Percentiles rank a stretch among this genome's conserved stretches.
Conservation (phyloP, 2,888 invertebrate genomes). For the Aphrophora alni region DNA sequence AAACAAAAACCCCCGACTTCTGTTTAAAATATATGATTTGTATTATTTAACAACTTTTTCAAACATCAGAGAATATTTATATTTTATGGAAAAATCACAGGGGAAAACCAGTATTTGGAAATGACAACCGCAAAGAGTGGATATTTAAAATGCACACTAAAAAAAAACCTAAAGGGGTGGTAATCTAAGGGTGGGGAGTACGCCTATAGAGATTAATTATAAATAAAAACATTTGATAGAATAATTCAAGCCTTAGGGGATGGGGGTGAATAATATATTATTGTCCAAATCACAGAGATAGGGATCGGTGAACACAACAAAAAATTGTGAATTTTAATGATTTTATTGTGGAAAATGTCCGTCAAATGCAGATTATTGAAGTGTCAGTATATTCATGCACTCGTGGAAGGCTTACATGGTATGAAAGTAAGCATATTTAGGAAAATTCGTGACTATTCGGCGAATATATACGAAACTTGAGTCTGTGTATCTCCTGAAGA, state of each 20-base stretch:
- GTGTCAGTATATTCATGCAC: too few relatives aligned
- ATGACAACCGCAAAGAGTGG: background rate
- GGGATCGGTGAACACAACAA: background rate
- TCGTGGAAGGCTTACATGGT: too few relatives aligned
- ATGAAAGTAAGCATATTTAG: too few relatives aligned
- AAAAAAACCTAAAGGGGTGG: background rate
- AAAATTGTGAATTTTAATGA: background rate
- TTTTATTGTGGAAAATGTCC: background rate
- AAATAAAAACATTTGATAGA: constrained; percentile 4
- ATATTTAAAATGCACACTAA: background rate
- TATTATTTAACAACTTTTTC: background rate
- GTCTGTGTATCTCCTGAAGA: too few relatives aligned
- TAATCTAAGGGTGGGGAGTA: background rate
- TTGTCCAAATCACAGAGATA: background rate
- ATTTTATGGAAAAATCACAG: background rate
- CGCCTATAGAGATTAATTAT: background rate
- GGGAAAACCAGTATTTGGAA: background rate
- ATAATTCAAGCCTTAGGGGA: background rate
- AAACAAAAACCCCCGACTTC: too few relatives aligned
- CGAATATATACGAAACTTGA: too few relatives aligned
- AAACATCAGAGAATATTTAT: background rate
- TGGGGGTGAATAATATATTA: background rate
- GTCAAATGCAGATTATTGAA: background rate
- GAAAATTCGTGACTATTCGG: too few relatives aligned
- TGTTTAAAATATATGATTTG: too few relatives aligned